Evolutionary conservation across 2,888 invertebrate genomes (phyloP).

Genomic region (Teinopalpus imperialis): DNA sequence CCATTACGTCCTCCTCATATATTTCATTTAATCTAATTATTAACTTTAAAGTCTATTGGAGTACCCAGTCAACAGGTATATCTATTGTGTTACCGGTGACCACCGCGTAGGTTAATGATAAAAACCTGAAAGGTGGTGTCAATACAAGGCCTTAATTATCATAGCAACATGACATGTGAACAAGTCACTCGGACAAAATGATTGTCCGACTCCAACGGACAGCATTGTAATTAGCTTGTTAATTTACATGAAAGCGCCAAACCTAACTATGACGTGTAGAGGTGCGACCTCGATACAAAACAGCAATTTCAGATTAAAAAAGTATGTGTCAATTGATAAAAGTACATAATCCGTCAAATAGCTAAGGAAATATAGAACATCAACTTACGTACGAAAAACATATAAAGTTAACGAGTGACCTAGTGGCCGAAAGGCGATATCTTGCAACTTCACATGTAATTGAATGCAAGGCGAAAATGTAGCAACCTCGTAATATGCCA

Average conservation of each 20-base stretch:
- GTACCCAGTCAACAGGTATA: too few species aligned
- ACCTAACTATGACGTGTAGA: not conserved
- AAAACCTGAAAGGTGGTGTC: too few species aligned
- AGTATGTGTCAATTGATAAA: not conserved
- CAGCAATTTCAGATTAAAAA: constrained; percentile 8
- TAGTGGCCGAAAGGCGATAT: constrained; percentile 67
- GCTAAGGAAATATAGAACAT: not conserved
- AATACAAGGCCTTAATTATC: too few species aligned
- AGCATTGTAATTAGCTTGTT: not conserved
- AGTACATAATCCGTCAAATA: not conserved
- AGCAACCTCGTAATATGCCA: constrained; percentile 72
- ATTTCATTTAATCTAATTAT: too few species aligned
- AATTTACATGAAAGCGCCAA: not conserved
- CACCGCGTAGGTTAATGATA: too few species aligned
- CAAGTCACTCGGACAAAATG: too few species aligned
- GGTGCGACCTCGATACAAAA: not conserved
- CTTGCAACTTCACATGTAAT: constrained; percentile 72
- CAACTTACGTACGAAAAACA: not conserved
- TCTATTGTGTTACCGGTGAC: too few species aligned
- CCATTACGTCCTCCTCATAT: too few species aligned
- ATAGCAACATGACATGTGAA: too few species aligned
- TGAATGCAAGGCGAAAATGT: constrained; percentile 77
- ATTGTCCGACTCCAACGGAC: not conserved
- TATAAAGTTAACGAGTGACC: constrained; percentile 52
- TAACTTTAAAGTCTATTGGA: too few species aligned